Evolutionary conservation across 2,797 vertebrate species (phyloP), one percentile per base, ranked within the genome.

Genomic region (Melanotaenia trifasciata): DNA sequence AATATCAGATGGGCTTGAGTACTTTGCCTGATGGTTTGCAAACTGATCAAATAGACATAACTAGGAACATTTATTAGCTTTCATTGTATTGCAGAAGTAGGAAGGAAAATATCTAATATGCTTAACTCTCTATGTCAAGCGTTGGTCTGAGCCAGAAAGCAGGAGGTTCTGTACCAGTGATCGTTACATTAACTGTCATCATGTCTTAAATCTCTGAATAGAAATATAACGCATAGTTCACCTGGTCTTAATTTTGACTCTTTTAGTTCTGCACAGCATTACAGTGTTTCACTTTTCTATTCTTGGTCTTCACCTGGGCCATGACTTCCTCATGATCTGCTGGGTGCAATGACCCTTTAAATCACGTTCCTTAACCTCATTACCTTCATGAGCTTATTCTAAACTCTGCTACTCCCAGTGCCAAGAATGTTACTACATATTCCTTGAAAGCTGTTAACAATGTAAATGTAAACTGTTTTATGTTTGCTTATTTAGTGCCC

Each of bases 341-440:
- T 58, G 51, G 51, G 70, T 53, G 67, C 26, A 92, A 94, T 94
- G 92, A 95, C 96, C 96, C 95, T 96, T 96, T 95, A 96, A 95
- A 96, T 96, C 95, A 93, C 94, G 93, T 93, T 35, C 65, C 95
- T 94, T 96, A 94, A 97, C 97, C 96, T 96, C 93, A 95, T 96
- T 96, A 94, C 91, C 90, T 92, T 96, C 96, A 96, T 96, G 95
- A 94, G 94, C 95, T 96, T 96, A 95, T 92, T 95, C 92, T 35
- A 16, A 56, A 45, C 30, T 40, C 90, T 90, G 92, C 92, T 93
- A 95, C 94, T 94, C 94, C 32, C 90, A 94, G 94, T 95, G 93
- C 91, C 92, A 94, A 94, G 95, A 96, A 95, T 95, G 95, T 94
- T 94, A 92, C 93, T 18, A 6, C 8, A 7, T 30, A 66, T 95